phyloP scores from a whole-genome alignment of 2,888 invertebrate genomes.

The Thalpophila matura region DNA sequence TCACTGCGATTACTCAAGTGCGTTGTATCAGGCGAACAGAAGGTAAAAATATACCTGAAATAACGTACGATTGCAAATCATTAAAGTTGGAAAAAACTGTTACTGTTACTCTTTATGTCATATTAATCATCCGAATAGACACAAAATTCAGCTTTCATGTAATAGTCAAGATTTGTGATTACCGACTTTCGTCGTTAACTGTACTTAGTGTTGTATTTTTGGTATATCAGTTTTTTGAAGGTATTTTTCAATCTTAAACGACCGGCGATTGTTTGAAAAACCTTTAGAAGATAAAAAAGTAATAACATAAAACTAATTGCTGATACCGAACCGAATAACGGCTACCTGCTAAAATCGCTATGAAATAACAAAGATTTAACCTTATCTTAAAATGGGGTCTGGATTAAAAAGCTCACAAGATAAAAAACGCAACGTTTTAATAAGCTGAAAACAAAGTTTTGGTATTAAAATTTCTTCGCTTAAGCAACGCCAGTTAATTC shows the following conservation, averaged over 20 bases:
- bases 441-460: constrained; percentile 76
- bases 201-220: too few relatives aligned
- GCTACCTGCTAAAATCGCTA: constrained; percentile 49
- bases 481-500: constrained; percentile 74
- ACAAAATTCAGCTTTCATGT: too few relatives aligned
- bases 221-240: neutral
- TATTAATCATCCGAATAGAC: too few relatives aligned
- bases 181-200: too few relatives aligned
- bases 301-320: constrained; percentile 55
- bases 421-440: constrained; percentile 70
- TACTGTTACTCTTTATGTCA: too few relatives aligned
- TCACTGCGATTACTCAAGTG: constrained; percentile 4
- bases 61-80: neutral
- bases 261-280: constrained; percentile 5
- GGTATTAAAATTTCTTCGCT: constrained; percentile 74
- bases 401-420: constrained; percentile 62
- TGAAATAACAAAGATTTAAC: constrained; percentile 56
- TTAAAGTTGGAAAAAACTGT: too few relatives aligned
- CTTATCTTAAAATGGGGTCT: constrained; percentile 60
- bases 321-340: constrained; percentile 43
- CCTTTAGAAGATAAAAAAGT: constrained; percentile 34
- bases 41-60: neutral
- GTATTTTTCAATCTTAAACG: neutral
- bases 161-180: too few relatives aligned
- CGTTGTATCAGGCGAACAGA: neutral